Evolutionary conservation across 2,797 vertebrate genomes (phyloP).

Genomic region (Amphiprion clarkii): DNA sequence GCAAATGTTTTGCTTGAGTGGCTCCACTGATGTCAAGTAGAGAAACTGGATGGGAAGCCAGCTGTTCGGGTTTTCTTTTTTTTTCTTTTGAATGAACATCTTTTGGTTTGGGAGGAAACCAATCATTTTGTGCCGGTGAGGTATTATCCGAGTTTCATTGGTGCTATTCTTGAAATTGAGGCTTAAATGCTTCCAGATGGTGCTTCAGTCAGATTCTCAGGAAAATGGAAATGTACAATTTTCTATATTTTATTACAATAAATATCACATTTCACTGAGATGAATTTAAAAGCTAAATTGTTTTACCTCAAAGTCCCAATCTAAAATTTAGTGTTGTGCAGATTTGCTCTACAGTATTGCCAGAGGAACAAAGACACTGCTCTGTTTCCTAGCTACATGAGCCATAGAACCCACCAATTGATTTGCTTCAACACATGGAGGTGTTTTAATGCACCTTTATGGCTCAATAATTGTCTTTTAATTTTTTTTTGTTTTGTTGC

Average conservation of each 20-base stretch:
- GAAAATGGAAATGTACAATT: slow-evolving; percentile 6
- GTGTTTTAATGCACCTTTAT: slow-evolving; percentile 1
- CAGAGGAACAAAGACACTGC: background rate
- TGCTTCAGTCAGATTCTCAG: slow-evolving; percentile 60
- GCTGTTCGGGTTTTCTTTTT: background rate
- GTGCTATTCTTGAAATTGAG: slow-evolving; percentile 30
- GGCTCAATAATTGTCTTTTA: background rate
- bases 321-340: background rate
- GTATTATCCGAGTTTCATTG: slow-evolving; percentile 33
- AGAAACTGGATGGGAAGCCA: background rate
- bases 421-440: background rate
- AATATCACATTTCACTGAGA: background rate
- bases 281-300: background rate
- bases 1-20: background rate
- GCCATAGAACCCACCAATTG: slow-evolving; percentile 12
- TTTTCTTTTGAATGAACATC: background rate
- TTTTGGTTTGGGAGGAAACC: background rate
- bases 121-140: background rate
- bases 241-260: background rate
- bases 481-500: slow-evolving; percentile 13
- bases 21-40: background rate
- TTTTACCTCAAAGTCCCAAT: background rate
- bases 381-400: slow-evolving; percentile 3
- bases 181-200: slow-evolving; percentile 12
- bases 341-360: background rate